phyloP scores from a whole-genome alignment of 2,797 vertebrate species.

The Nyctalus aviator region DNA sequence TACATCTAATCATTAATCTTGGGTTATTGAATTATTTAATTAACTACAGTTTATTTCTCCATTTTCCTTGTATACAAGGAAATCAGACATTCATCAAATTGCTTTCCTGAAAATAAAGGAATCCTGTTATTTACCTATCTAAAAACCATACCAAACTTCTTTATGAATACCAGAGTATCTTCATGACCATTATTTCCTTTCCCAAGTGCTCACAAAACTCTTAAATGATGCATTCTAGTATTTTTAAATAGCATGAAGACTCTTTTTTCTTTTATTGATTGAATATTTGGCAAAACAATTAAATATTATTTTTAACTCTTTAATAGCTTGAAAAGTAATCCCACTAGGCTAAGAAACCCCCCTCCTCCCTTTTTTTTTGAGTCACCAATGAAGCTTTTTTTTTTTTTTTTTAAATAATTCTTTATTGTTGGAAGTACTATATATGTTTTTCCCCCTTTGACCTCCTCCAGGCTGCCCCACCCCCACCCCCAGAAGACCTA shows the following conservation, averaged over 20 bases:
- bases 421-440: too few relatives aligned
- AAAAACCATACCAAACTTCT: slow-evolving; percentile 41
- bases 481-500: neutral
- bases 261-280: slow-evolving; percentile 11
- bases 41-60: slow-evolving; percentile 54
- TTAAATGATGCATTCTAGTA: neutral
- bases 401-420: too few relatives aligned
- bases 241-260: slow-evolving; percentile 1
- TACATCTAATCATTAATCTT: slow-evolving; percentile 46
- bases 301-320: slow-evolving; percentile 58
- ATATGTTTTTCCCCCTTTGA: too few relatives aligned
- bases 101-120: slow-evolving; percentile 54
- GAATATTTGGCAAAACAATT: slow-evolving; percentile 42
- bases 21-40: slow-evolving; percentile 46
- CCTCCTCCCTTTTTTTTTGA: neutral
- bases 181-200: slow-evolving; percentile 45
- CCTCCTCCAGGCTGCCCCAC: too few relatives aligned
- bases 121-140: neutral
- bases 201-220: slow-evolving; percentile 14
- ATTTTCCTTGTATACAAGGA: neutral
- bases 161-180: slow-evolving; percentile 12
- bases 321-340: slow-evolving; percentile 38
- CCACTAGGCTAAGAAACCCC: neutral
- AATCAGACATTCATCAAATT: slow-evolving; percentile 55
- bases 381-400: too few relatives aligned